Conservation (phyloP, 1,140 invertebrate species). For the Caenorhabditis tropicalis region DNA sequence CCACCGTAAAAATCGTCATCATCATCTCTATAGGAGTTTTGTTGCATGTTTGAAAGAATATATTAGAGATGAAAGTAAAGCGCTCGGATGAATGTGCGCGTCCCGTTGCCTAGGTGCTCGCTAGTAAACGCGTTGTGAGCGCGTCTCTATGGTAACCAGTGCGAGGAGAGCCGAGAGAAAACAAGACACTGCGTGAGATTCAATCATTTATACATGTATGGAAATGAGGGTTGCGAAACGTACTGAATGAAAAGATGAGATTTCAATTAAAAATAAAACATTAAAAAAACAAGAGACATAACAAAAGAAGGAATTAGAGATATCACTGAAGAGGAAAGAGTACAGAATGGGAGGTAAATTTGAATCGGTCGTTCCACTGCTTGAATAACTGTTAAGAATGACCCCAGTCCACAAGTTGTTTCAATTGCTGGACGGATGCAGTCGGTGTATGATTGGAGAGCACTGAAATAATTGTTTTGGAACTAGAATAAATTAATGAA, state of each 20-base stretch:
- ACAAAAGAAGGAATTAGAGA: neutral
- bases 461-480: constrained; percentile 25
- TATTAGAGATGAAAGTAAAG: neutral
- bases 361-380: constrained; percentile 49
- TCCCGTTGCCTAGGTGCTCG: neutral
- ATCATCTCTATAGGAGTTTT: neutral
- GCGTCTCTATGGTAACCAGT: neutral
- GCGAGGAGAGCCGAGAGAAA: neutral
- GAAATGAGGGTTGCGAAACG: neutral
- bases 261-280: neutral
- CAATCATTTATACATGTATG: constrained; percentile 39
- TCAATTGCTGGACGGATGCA: constrained; percentile 46
- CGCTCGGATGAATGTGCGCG: neutral
- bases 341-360: constrained; percentile 49
- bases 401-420: constrained; percentile 41
- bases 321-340: constrained; percentile 13
- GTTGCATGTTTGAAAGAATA: neutral
- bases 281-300: neutral
- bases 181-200: neutral
- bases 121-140: neutral
- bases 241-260: neutral
- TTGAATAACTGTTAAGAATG: constrained; percentile 38
- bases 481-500: too few relatives aligned
- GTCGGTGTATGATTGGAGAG: constrained; percentile 47
- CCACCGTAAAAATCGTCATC: constrained; percentile 64